These are phyloP conservation scores for Diadromus collaris DNA, from an alignment of 2,888 invertebrate species.

Conservation along the genomic window DNA sequence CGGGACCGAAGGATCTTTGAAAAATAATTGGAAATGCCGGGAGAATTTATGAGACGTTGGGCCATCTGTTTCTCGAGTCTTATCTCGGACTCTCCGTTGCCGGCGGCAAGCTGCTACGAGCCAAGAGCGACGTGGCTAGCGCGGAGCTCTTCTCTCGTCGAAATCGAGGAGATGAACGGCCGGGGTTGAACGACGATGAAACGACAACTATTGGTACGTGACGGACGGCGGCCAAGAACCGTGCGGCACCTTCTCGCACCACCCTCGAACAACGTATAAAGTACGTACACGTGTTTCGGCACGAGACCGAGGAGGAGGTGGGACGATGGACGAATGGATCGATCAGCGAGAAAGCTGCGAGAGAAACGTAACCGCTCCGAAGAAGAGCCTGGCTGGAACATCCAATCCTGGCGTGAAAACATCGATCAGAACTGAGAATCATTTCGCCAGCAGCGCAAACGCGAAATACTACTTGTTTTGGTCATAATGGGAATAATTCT, in stretches of 20 bases:
- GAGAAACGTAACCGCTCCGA: constrained; percentile 33
- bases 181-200: constrained; percentile 41
- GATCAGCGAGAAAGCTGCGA: constrained; percentile 40
- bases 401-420: constrained; percentile 17
- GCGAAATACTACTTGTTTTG: not conserved
- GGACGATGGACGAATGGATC: constrained; percentile 37
- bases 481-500: no score
- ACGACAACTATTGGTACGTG: constrained; percentile 56
- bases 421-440: not conserved
- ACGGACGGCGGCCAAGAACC: constrained; percentile 42
- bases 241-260: constrained; percentile 30
- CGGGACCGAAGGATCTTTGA: constrained; percentile 36
- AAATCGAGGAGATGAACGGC: constrained; percentile 17
- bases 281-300: constrained; percentile 48
- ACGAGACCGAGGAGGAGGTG: constrained; percentile 17
- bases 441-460: not conserved
- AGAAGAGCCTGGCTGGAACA: constrained; percentile 13
- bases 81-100: constrained; percentile 39
- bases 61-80: constrained; percentile 51
- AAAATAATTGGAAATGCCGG: constrained; percentile 56
- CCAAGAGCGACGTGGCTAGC: constrained; percentile 34
- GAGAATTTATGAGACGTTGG: constrained; percentile 52
- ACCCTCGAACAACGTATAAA: constrained; percentile 28
- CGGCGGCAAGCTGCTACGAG: not conserved
- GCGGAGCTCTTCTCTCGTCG: constrained; percentile 41